phyloP scores from a whole-genome alignment of 2,797 vertebrate genomes.

The Acanthurus lineatus region DNA sequence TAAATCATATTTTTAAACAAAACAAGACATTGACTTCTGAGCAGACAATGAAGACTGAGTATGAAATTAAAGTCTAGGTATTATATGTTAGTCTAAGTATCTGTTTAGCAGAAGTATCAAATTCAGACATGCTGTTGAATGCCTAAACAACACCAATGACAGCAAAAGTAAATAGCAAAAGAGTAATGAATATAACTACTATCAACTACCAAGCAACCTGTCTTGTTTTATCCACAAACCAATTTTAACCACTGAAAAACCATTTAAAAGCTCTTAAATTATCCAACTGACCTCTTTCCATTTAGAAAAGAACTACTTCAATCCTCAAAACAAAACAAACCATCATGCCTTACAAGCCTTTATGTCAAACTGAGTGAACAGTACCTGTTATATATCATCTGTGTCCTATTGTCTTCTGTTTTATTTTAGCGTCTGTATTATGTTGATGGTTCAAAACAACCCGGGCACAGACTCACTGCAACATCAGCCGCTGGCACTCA shows the following conservation, averaged over 20 bases:
- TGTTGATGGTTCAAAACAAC: conserved; percentile 4
- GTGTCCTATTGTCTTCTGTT: background rate
- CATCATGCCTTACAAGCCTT: background rate
- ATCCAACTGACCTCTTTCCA: background rate
- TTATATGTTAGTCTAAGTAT: background rate
- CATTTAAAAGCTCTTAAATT: background rate
- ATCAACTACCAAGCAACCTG: background rate
- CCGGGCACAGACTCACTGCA: conserved; percentile 23
- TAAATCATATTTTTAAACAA: background rate
- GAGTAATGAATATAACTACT: background rate
- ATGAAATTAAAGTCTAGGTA: background rate
- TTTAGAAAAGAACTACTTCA: background rate
- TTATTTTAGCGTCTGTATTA: background rate
- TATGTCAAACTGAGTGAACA: background rate
- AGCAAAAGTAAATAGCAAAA: conserved; percentile 6
- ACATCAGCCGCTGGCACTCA: conserved; percentile 20
- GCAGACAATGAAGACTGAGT: background rate
- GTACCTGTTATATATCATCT: conserved; percentile 5
- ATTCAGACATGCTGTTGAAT: background rate
- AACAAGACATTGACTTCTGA: background rate
- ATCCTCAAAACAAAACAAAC: conserved; percentile 4
- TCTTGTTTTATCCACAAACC: conserved; percentile 8
- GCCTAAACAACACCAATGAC: background rate
- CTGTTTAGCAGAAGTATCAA: no score
- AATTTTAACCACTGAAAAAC: background rate